A percentile compares a stretch with the other conserved stretches of the same genome.
phyloP scores from a whole-genome alignment of 37 sponge, comb jelly and placozoan species.

The Ianthella basta region DNA sequence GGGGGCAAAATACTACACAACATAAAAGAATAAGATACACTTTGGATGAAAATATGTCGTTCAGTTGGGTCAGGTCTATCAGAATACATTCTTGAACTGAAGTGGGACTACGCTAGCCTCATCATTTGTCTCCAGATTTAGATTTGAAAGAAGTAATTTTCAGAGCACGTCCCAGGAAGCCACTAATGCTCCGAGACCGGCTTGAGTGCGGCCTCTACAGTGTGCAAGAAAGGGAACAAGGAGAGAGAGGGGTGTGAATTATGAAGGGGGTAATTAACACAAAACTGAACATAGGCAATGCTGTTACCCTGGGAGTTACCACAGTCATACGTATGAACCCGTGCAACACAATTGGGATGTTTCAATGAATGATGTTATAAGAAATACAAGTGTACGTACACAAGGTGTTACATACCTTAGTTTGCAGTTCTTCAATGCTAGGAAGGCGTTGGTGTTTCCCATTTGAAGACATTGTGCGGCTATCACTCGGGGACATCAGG shows the following conservation, averaged over 20 bases:
- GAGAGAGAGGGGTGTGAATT: not conserved
- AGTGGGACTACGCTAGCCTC: too few relatives aligned
- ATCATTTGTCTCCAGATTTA: not conserved
- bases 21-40: too few relatives aligned
- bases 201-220: slow-evolving; percentile 8
- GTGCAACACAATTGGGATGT: too few relatives aligned
- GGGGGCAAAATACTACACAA: too few relatives aligned
- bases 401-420: slow-evolving; percentile 3
- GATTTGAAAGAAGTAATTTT: slow-evolving; percentile 30
- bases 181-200: slow-evolving; percentile 10
- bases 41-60: too few relatives aligned
- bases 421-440: slow-evolving; percentile 24
- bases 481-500: slow-evolving; percentile 8
- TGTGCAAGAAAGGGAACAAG: not conserved
- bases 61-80: too few relatives aligned
- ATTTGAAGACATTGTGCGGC: not conserved
- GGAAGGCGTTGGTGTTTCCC: slow-evolving; percentile 22
- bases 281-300: not conserved
- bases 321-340: not conserved
- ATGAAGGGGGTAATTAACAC: not conserved
- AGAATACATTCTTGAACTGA: too few relatives aligned
- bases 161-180: slow-evolving; percentile 19
- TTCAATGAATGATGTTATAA: too few relatives aligned
- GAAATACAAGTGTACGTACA: too few relatives aligned
- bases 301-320: not conserved